Percentiles rank a stretch among this genome's conserved stretches.
phyloP scores from a whole-genome alignment of 2,797 vertebrate genomes.

The Erpetoichthys calabaricus region DNA sequence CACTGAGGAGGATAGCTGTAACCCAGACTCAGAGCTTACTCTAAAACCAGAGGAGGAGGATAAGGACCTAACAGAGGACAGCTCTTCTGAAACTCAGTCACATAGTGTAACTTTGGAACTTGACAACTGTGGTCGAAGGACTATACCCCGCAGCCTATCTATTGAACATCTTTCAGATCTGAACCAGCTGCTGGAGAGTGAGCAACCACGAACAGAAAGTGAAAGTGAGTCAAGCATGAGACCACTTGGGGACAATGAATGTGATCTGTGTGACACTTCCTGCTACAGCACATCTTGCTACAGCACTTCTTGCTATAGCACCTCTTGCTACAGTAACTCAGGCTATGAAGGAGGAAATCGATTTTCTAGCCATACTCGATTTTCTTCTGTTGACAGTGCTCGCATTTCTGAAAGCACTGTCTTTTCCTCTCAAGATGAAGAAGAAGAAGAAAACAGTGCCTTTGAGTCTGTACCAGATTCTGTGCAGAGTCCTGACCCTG shows the following conservation, averaged over 20 bases:
- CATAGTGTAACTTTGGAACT: conserved; percentile 27
- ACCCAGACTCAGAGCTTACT: conserved; percentile 38
- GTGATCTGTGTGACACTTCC: conserved; percentile 75
- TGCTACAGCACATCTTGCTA: conserved; percentile 89
- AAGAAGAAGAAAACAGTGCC: conserved; percentile 80
- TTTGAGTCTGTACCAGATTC: conserved; percentile 75
- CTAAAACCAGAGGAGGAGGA: conserved; percentile 47
- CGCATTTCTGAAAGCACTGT: conserved; percentile 88
- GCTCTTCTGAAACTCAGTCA: conserved; percentile 43
- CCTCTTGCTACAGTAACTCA: conserved; percentile 71
- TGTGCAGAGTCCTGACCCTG: conserved; percentile 55
- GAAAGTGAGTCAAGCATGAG: conserved; percentile 62
- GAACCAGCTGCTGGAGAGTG: conserved; percentile 58
- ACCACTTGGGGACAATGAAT: conserved; percentile 62
- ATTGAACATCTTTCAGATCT: conserved; percentile 60
- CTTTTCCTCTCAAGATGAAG: conserved; percentile 93
- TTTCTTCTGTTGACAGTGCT: conserved; percentile 90
- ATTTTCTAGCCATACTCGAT: conserved; percentile 81
- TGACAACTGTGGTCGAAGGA: conserved; percentile 46
- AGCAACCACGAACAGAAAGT: conserved; percentile 52
- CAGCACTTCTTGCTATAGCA: conserved; percentile 86
- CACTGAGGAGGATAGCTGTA: conserved; percentile 35
- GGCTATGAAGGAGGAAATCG: conserved; percentile 65
- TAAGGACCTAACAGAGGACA: conserved; percentile 45
- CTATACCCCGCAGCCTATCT: conserved; percentile 46